Evolutionary conservation across 2,113 vertebrate species (phyloP).

Genomic region (Grammomys dolichurus): DNA sequence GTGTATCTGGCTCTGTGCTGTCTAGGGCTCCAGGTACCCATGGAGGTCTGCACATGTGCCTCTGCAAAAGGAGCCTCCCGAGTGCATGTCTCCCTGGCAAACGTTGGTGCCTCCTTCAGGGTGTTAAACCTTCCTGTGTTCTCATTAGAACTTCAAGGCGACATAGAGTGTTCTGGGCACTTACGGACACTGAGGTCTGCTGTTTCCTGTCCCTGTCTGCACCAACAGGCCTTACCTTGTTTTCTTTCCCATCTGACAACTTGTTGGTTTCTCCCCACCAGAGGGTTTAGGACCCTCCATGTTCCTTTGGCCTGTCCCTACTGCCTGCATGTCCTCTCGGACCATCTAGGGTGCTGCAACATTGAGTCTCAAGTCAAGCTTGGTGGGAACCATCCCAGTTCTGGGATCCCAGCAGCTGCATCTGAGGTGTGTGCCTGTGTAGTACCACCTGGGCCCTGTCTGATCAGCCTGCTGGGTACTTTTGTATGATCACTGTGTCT

Average conservation of each 20-base stretch:
- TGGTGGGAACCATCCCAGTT: neutral
- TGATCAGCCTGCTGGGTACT: neutral
- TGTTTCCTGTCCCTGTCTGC: neutral
- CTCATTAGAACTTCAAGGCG: neutral
- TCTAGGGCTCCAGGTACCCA: neutral
- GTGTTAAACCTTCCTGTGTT: fast-evolving
- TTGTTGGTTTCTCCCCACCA: neutral
- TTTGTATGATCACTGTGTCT: neutral
- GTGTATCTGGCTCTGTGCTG: neutral
- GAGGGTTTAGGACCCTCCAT: fast-evolving
- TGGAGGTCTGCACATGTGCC: neutral
- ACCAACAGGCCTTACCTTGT: neutral
- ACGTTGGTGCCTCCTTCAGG: neutral
- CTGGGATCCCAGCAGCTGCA: neutral
- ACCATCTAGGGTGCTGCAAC: neutral
- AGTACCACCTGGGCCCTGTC: neutral
- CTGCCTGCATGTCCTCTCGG: neutral
- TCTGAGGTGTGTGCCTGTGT: neutral
- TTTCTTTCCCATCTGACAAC: neutral
- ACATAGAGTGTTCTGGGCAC: neutral
- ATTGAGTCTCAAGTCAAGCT: neutral
- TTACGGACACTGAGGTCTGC: neutral
- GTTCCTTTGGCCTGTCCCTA: neutral
- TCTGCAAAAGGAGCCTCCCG: neutral
- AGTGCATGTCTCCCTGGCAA: neutral